Conservation (phyloP, 2,888 invertebrate species). For the Acrocera orbiculus region DNA sequence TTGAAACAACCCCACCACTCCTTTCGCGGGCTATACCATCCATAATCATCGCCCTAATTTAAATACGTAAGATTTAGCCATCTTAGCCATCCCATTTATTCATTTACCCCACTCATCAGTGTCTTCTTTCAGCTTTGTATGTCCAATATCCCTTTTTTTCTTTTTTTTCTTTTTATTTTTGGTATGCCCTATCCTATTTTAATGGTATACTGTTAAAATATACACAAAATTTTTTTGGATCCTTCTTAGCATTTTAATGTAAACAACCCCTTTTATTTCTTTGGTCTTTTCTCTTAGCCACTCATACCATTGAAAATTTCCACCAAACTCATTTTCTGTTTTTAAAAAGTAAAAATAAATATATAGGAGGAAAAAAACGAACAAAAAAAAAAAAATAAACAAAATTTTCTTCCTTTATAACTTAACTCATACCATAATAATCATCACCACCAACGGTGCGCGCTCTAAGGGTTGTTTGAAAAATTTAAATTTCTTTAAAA, state of each 20-base stretch:
- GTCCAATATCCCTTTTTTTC: background rate
- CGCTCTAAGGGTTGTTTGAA: slow-evolving; percentile 5
- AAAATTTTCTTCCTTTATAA: slow-evolving; percentile 3
- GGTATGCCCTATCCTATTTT: too few relatives aligned
- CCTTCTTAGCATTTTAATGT: slow-evolving; percentile 5
- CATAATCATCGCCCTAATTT: slow-evolving; percentile 20
- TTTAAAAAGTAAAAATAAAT: too few relatives aligned
- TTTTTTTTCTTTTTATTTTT: slow-evolving; percentile 3
- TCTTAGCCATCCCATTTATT: slow-evolving; percentile 4
- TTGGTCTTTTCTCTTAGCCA: slow-evolving; percentile 2
- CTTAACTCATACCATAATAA: slow-evolving; percentile 4
- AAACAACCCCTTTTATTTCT: slow-evolving; percentile 8
- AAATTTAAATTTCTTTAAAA: slow-evolving; percentile 7
- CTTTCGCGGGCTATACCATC: slow-evolving; percentile 7
- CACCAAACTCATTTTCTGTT: slow-evolving; percentile 6
- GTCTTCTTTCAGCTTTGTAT: background rate
- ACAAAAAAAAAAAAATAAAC: slow-evolving; percentile 3
- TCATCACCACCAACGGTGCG: slow-evolving; percentile 3
- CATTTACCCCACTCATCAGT: background rate
- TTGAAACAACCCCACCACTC: slow-evolving; percentile 5
- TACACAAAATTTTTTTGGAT: too few relatives aligned
- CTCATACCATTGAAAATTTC: slow-evolving; percentile 1
- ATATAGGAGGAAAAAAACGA: too few relatives aligned
- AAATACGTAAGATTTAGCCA: slow-evolving; percentile 15
- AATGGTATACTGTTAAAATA: too few relatives aligned